phyloP scores from a whole-genome alignment of 2,888 invertebrate species.

The Synergus umbraculus region DNA sequence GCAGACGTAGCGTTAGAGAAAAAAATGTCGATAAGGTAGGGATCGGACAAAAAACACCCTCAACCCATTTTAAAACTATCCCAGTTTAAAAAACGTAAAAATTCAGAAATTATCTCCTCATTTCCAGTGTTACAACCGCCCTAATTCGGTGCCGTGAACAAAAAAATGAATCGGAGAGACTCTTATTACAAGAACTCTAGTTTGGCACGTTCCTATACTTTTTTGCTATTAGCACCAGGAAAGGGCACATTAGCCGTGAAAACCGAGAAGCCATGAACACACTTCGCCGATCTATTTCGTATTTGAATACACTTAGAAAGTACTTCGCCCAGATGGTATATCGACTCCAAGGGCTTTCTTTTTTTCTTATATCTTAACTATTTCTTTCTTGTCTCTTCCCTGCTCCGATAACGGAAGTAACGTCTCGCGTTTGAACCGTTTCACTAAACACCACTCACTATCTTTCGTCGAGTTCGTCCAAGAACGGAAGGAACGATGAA shows the following conservation, averaged over 20 bases:
- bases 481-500: slow-evolving; percentile 18
- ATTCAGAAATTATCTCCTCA: neutral
- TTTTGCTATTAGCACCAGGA: slow-evolving; percentile 29
- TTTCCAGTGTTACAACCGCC: neutral
- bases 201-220: neutral
- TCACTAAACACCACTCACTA: slow-evolving; percentile 41
- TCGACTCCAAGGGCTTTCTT: neutral
- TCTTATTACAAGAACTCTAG: slow-evolving; percentile 32
- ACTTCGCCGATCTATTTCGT: slow-evolving; percentile 28
- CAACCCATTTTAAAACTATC: too few species aligned
- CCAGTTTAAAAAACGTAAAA: too few species aligned
- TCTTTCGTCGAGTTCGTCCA: slow-evolving; percentile 21
- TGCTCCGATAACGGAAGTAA: slow-evolving; percentile 18
- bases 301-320: slow-evolving; percentile 31
- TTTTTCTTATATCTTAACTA: neutral
- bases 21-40: too few species aligned
- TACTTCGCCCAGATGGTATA: slow-evolving; percentile 20
- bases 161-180: neutral
- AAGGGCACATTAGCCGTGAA: neutral
- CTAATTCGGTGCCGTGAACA: neutral
- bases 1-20: too few species aligned
- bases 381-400: slow-evolving; percentile 19
- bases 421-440: slow-evolving; percentile 35
- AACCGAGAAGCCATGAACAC: slow-evolving; percentile 37
- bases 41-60: too few species aligned